Conservation (phyloP, 2,888 invertebrate species). For the Drosophila tripunctata region DNA sequence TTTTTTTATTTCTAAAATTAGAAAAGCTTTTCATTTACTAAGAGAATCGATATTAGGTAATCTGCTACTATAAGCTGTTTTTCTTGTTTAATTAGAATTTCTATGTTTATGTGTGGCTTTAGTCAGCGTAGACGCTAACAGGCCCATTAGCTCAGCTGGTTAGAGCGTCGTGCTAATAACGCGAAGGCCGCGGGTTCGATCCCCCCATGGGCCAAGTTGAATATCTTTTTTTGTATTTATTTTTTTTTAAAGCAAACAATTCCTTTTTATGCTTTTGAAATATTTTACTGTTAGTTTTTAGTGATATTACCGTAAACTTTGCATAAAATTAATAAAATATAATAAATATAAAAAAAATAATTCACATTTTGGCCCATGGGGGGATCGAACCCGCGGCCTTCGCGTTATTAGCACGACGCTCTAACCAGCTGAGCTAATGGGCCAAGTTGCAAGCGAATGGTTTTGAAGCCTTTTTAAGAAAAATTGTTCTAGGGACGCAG, state of each 20-base stretch:
- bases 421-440: constrained; percentile 85
- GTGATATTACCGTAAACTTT: neutral
- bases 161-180: constrained; percentile 85
- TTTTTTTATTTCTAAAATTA: neutral
- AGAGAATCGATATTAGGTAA: no score
- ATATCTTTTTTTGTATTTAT: neutral
- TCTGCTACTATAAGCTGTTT: no score
- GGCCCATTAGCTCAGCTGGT: constrained; percentile 84
- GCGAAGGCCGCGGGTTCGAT: constrained; percentile 85
- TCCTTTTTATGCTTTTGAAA: neutral
- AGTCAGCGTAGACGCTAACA: accelerated
- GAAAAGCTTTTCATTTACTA: neutral
- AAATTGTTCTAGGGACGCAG: no score
- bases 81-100: no score
- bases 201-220: constrained; percentile 83
- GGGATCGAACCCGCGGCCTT: constrained; percentile 85
- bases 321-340: no score
- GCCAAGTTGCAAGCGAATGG: constrained; percentile 48
- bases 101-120: neutral
- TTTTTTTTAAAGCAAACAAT: neutral
- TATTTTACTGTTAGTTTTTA: neutral
- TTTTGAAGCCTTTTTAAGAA: neutral
- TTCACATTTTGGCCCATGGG: constrained; percentile 80
- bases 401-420: constrained; percentile 85
- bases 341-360: neutral